A percentile compares a stretch with the other conserved stretches of the same genome.
phyloP scores from a whole-genome alignment of 2,888 invertebrate species.

The Keiferia lycopersicella region DNA sequence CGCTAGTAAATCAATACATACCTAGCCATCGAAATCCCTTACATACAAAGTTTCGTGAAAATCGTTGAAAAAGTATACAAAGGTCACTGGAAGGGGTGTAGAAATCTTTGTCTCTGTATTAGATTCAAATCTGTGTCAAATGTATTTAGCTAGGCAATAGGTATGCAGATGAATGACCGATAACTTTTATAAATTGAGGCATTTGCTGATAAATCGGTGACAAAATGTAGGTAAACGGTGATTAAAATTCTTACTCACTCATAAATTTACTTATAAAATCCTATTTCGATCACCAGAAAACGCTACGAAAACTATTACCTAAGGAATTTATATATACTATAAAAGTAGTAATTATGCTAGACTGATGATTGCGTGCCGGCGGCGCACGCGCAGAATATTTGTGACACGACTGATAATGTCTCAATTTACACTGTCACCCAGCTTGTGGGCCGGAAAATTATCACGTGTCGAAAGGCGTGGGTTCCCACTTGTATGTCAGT shows the following conservation, averaged over 20 bases:
- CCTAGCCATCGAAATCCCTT: too few species aligned
- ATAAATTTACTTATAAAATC: not conserved
- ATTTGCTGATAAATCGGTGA: not conserved
- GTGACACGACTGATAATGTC: slow-evolving; percentile 24
- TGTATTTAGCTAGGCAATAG: too few species aligned
- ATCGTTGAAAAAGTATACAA: too few species aligned
- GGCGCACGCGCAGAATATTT: slow-evolving; percentile 23
- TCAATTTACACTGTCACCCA: slow-evolving; percentile 21
- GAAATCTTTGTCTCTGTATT: too few species aligned
- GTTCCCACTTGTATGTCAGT: too few species aligned
- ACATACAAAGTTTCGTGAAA: too few species aligned
- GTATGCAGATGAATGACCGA: too few species aligned
- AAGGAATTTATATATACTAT: slow-evolving; percentile 21
- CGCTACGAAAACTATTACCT: slow-evolving; percentile 1
- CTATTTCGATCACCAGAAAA: not conserved
- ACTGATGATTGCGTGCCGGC: slow-evolving; percentile 15
- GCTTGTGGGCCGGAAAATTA: slow-evolving; percentile 32
- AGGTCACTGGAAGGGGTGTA: too few species aligned
- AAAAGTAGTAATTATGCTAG: not conserved
- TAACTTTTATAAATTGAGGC: too few species aligned
- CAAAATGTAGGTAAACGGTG: not conserved
- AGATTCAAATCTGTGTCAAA: too few species aligned
- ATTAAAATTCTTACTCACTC: not conserved
- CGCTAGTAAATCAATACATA: too few species aligned
- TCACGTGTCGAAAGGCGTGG: not conserved